Evolutionary conservation across 2,113 vertebrate genomes (phyloP).

Genomic region (Brienomyrus longianalis): DNA sequence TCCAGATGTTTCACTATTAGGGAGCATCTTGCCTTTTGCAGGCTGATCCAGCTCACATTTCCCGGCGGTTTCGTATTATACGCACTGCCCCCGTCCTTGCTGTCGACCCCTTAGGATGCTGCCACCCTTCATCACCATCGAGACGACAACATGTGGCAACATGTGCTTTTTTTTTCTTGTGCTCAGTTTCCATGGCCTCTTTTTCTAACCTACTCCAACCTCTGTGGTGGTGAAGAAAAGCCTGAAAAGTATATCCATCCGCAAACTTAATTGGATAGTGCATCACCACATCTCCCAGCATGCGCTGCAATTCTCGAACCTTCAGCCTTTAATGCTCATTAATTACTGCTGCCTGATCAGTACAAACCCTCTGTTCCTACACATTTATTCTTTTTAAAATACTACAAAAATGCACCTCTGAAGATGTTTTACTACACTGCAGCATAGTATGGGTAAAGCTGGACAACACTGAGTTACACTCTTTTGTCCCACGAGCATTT

Average conservation of each 20-base stretch:
- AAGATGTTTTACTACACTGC: not conserved
- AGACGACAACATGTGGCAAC: not conserved
- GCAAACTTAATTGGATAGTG: not conserved
- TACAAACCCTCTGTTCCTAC: not conserved
- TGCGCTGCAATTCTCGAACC: not conserved
- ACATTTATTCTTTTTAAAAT: not conserved
- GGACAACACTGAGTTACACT: not conserved
- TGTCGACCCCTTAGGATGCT: not conserved
- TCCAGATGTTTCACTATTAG: not conserved
- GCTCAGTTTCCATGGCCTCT: not conserved
- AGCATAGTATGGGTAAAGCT: not conserved
- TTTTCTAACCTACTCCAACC: not conserved
- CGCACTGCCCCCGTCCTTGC: not conserved
- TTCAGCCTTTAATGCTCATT: not conserved
- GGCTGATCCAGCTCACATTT: not conserved
- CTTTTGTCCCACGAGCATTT: not conserved
- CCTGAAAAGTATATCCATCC: not conserved
- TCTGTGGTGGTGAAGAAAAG: not conserved
- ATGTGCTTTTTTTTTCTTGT: not conserved
- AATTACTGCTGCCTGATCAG: not conserved
- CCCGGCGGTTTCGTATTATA: not conserved
- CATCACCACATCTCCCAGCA: not conserved
- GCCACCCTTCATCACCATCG: not conserved
- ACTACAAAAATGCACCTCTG: not conserved
- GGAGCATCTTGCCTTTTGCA: not conserved